Conservation (phyloP, 2,113 vertebrate species). For the Addax nasomaculatus region DNA sequence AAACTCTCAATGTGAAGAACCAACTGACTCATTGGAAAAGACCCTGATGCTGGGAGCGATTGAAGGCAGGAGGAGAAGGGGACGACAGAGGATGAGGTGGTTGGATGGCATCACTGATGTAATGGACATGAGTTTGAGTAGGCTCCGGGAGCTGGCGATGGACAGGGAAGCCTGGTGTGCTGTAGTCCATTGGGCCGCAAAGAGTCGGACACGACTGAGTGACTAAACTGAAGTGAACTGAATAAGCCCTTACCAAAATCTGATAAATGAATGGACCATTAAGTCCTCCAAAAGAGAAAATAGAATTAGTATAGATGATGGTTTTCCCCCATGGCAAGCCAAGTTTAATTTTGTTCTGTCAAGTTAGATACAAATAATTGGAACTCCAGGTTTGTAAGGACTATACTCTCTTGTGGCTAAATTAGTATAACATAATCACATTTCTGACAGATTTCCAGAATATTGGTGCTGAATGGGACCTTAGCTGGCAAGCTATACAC, state of each 20-base stretch:
- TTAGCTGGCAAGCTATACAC: constrained; percentile 18
- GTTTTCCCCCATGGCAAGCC: constrained; percentile 35
- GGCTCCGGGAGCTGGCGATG: not conserved
- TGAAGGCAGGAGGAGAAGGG: not conserved
- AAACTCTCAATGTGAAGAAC: not conserved
- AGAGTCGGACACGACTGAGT: not conserved
- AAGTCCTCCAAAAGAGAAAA: constrained; percentile 72
- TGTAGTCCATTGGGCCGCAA: not conserved
- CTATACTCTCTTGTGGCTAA: constrained; percentile 45
- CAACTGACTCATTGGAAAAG: not conserved
- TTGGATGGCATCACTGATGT: not conserved
- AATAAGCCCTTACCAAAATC: not conserved
- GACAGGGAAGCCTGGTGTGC: not conserved
- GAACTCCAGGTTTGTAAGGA: constrained; percentile 25
- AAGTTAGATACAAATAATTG: constrained; percentile 67
- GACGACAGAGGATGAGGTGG: not conserved
- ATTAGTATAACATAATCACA: constrained; percentile 44
- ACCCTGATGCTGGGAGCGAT: not conserved
- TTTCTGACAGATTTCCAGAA: constrained; percentile 51
- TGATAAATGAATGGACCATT: constrained; percentile 41
- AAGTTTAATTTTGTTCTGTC: constrained; percentile 70
- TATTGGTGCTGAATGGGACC: not conserved
- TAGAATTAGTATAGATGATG: constrained; percentile 74
- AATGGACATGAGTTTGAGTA: not conserved
- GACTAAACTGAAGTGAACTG: not conserved